Conservation (phyloP, 2,888 invertebrate genomes). For the Spilosoma lubricipeda region DNA sequence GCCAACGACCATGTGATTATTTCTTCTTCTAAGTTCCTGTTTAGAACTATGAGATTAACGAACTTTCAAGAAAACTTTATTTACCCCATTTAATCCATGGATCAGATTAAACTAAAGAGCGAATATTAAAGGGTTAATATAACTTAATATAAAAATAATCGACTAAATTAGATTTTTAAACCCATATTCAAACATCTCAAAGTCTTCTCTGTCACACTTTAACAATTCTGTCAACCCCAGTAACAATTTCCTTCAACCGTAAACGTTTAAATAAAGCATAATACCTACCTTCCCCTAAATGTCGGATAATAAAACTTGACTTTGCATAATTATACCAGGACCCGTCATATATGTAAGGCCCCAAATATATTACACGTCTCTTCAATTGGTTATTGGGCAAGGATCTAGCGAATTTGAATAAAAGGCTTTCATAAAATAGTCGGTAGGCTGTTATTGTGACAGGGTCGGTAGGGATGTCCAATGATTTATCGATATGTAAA, state of each 20-base stretch:
- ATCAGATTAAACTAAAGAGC: too few relatives aligned
- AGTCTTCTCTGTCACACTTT: not conserved
- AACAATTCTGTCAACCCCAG: not conserved
- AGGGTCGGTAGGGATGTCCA: constrained; percentile 57
- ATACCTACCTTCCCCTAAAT: constrained; percentile 48
- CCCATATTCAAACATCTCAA: too few relatives aligned
- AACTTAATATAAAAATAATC: too few relatives aligned
- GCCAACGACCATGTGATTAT: too few relatives aligned
- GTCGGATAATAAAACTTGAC: constrained; percentile 42
- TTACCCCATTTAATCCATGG: too few relatives aligned
- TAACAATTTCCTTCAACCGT: constrained; percentile 17
- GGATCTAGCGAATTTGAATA: constrained; percentile 83
- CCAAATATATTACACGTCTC: constrained; percentile 64
- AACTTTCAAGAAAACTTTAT: too few relatives aligned
- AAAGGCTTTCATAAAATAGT: constrained; percentile 83
- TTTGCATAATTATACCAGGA: constrained; percentile 51
- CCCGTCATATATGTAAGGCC: constrained; percentile 62
- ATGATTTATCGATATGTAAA: constrained; percentile 32
- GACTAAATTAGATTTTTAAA: too few relatives aligned
- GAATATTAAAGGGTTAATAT: too few relatives aligned
- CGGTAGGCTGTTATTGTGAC: constrained; percentile 77
- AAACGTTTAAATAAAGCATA: constrained; percentile 39
- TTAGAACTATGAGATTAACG: too few relatives aligned
- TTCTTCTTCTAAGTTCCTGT: too few relatives aligned
- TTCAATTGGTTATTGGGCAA: constrained; percentile 76